Evolutionary conservation across 2,797 vertebrate genomes (phyloP).

Genomic region (Aotus griseimembra): DNA sequence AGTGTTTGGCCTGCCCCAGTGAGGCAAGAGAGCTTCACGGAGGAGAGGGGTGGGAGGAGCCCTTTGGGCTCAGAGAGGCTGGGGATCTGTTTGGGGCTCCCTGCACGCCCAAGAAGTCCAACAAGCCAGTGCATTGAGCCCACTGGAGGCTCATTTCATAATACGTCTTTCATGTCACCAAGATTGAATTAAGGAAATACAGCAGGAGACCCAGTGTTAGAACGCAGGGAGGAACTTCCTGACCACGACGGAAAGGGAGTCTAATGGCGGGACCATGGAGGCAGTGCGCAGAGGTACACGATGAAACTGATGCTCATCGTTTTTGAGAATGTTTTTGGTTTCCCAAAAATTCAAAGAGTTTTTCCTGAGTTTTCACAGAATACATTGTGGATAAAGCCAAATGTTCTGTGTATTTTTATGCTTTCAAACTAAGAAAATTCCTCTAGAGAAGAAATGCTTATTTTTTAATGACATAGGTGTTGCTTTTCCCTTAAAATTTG

Average conservation of each 20-base stretch:
- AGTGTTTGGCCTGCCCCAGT: not conserved
- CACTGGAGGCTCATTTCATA: fast-evolving
- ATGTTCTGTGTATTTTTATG: not conserved
- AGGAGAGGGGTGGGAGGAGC: not conserved
- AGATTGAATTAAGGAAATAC: not conserved
- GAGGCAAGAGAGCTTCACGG: fast-evolving
- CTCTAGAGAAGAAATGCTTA: not conserved
- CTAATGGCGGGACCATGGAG: not conserved
- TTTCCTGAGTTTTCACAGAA: not conserved
- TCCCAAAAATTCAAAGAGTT: not conserved
- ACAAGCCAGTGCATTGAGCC: fast-evolving
- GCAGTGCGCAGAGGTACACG: not conserved
- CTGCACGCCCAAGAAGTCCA: fast-evolving
- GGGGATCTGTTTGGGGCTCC: no score
- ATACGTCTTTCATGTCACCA: not conserved
- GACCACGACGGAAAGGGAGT: not conserved
- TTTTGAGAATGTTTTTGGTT: not conserved
- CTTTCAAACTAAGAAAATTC: not conserved
- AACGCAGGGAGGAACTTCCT: not conserved
- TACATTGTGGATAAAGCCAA: not conserved
- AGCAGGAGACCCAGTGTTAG: not conserved
- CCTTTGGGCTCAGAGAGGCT: not conserved
- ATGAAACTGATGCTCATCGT: fast-evolving
- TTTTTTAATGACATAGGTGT: not conserved
- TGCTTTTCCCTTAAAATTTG: not conserved